A percentile compares a stretch with the other conserved stretches of the same genome.
Conservation (phyloP, 2,113 vertebrate genomes). For the Hyla sarda region DNA sequence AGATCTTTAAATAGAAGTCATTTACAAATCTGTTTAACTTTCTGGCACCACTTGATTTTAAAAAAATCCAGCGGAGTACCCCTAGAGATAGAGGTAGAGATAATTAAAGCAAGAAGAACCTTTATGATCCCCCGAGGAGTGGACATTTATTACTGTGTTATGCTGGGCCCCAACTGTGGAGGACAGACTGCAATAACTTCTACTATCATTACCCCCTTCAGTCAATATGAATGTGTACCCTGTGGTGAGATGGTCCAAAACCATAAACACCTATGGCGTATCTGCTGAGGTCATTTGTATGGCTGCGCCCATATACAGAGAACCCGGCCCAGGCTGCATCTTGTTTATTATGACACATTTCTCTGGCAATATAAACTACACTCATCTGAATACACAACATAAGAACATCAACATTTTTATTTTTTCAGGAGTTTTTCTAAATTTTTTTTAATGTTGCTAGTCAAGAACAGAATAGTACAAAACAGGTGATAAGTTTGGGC, state of each 20-base stretch:
- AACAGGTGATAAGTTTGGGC: too few relatives aligned
- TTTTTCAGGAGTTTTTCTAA: too few relatives aligned
- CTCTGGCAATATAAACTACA: neutral
- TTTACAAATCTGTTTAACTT: too few relatives aligned
- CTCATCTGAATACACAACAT: too few relatives aligned
- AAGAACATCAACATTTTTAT: too few relatives aligned
- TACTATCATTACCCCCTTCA: constrained; percentile 1
- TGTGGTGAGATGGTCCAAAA: neutral
- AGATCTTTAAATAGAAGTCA: too few relatives aligned
- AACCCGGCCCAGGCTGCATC: neutral
- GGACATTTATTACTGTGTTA: constrained; percentile 22
- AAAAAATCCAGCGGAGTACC: too few relatives aligned
- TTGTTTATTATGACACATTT: neutral
- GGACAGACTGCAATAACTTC: constrained; percentile 4
- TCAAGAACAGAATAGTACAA: too few relatives aligned
- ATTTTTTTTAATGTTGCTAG: too few relatives aligned
- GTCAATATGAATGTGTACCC: neutral
- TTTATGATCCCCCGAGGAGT: neutral
- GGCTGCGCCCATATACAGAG: neutral
- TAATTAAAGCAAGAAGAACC: constrained; percentile 43
- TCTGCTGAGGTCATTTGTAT: neutral
- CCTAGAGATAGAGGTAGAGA: too few relatives aligned
- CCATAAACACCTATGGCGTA: neutral
- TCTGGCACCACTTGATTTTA: too few relatives aligned
- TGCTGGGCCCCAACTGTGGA: neutral